Conservation (phyloP, 2,113 vertebrate species). For the Petromus typicus region DNA sequence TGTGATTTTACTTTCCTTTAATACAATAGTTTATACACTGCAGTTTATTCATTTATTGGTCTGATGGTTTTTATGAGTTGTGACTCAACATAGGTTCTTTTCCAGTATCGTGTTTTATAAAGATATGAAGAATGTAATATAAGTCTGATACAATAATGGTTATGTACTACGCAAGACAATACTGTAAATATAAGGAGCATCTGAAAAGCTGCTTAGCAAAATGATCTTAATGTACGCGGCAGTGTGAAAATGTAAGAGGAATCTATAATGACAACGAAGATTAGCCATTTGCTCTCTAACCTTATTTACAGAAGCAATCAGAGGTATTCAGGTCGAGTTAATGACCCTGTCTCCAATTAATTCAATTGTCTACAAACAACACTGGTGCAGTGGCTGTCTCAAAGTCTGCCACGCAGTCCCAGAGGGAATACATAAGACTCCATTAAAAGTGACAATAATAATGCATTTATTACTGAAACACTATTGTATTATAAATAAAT, state of each 20-base stretch:
- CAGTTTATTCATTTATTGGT: constrained; percentile 89
- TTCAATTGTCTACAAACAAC: constrained; percentile 92
- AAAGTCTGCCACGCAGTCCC: constrained; percentile 85
- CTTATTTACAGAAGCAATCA: constrained; percentile 91
- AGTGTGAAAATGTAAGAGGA: constrained; percentile 89
- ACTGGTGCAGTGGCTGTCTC: constrained; percentile 88
- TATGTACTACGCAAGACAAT: constrained; percentile 83
- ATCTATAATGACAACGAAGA: constrained; percentile 89
- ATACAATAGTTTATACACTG: constrained; percentile 84
- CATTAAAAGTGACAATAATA: constrained; percentile 91
- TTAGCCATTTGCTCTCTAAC: constrained; percentile 90
- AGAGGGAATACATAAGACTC: constrained; percentile 87
- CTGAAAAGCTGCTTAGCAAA: constrained; percentile 88
- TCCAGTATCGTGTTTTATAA: constrained; percentile 83
- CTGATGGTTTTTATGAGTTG: constrained; percentile 87
- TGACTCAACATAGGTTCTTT: constrained; percentile 81
- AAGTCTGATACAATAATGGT: constrained; percentile 86
- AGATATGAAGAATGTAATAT: constrained; percentile 87
- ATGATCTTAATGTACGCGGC: constrained; percentile 90
- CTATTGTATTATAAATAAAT: constrained; percentile 91
- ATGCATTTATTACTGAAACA: constrained; percentile 90
- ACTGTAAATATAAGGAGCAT: constrained; percentile 83
- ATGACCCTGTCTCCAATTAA: constrained; percentile 92
- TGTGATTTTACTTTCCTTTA: constrained; percentile 85
- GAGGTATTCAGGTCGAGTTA: constrained; percentile 91